phyloP scores from a whole-genome alignment of 2,888 invertebrate species.

The Eulithis prunata region DNA sequence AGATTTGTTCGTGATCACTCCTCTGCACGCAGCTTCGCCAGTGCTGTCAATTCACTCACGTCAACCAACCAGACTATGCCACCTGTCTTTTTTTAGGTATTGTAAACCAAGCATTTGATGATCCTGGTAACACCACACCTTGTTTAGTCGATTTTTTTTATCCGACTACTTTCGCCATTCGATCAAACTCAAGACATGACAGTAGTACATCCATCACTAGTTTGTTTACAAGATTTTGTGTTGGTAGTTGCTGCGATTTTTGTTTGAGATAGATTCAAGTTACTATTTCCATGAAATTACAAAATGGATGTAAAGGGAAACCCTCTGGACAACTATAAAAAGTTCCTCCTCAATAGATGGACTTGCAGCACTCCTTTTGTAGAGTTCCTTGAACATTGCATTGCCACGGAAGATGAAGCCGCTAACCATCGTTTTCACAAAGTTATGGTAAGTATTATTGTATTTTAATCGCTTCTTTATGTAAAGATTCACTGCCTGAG shows the following conservation, averaged over 20 bases:
- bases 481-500: neutral
- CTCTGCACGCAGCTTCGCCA: too few species aligned
- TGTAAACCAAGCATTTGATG: too few species aligned
- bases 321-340: constrained; percentile 38
- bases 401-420: constrained; percentile 61
- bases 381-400: constrained; percentile 63
- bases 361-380: constrained; percentile 45
- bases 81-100: too few species aligned
- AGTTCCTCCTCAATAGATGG: constrained; percentile 35
- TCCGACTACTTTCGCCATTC: too few species aligned
- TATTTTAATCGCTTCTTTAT: neutral
- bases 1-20: too few species aligned
- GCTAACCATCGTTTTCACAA: constrained; percentile 70
- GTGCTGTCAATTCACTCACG: too few species aligned
- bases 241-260: too few species aligned
- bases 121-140: too few species aligned
- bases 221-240: neutral
- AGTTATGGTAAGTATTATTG: constrained; percentile 60
- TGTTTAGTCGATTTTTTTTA: too few species aligned
- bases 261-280: neutral
- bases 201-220: neutral
- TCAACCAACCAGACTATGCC: too few species aligned
- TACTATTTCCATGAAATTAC: neutral
- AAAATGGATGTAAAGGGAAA: constrained; percentile 37
- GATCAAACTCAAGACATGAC: too few species aligned